Evolutionary conservation across 2,113 vertebrate species (phyloP).

Genomic region (Hydrolagus affinis): DNA sequence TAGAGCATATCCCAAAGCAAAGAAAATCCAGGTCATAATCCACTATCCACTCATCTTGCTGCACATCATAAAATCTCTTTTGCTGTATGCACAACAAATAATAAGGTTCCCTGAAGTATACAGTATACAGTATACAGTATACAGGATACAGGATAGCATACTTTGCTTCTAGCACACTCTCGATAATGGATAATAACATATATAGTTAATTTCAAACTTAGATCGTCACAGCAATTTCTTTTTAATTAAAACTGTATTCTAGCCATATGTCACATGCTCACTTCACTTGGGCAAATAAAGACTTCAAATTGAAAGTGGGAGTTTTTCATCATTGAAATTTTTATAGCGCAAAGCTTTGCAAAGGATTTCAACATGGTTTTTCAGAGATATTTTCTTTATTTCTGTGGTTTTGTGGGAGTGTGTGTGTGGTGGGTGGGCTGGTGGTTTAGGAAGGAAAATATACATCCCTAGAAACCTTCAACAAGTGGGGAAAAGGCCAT

Average conservation of each 20-base stretch:
- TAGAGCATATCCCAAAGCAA: not conserved
- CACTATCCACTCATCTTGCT: not conserved
- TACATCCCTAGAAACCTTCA: no score
- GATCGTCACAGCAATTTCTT: not conserved
- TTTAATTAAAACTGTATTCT: not conserved
- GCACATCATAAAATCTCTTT: not conserved
- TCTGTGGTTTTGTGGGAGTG: no score
- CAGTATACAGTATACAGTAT: no score
- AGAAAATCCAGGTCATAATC: not conserved
- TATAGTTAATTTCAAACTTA: not conserved
- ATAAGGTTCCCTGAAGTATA: not conserved
- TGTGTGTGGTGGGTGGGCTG: no score
- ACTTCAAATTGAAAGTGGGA: not conserved
- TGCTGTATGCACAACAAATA: no score
- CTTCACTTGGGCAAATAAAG: not conserved
- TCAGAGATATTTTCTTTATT: no score
- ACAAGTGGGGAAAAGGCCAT: no score
- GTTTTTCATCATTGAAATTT: no score
- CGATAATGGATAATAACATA: not conserved
- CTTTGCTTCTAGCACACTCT: not conserved
- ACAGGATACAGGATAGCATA: not conserved
- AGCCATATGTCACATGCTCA: not conserved
- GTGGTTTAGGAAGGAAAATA: no score
- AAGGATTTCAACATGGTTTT: no score
- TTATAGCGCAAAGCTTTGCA: no score